phyloP scores from a whole-genome alignment of 2,797 vertebrate genomes.

The Morelia viridis region DNA sequence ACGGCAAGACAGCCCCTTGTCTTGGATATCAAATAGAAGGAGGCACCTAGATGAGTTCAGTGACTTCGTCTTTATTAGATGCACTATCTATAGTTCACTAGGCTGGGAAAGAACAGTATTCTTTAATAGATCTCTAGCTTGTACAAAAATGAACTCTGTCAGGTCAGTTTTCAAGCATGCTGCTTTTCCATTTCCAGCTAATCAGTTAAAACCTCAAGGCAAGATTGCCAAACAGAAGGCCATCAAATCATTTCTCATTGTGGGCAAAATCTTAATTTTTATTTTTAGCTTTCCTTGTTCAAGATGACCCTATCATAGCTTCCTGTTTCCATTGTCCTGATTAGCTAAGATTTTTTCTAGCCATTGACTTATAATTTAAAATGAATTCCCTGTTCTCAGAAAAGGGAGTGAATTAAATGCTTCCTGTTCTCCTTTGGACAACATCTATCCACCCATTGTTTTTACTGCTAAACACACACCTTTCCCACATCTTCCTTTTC shows the following conservation, averaged over 20 bases:
- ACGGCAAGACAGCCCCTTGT: neutral
- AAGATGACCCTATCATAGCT: neutral
- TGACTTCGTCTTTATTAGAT: neutral
- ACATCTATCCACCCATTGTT: neutral
- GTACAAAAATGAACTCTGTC: neutral
- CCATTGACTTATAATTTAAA: neutral
- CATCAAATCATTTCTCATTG: neutral
- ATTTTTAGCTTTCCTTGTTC: neutral
- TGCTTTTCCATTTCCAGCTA: neutral
- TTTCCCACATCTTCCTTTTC: neutral
- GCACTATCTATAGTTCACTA: neutral
- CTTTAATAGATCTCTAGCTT: neutral
- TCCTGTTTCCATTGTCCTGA: neutral
- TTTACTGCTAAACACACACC: neutral
- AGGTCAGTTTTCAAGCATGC: neutral
- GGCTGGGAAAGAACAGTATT: neutral
- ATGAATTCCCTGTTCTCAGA: neutral
- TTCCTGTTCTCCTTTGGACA: neutral
- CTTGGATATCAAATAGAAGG: neutral
- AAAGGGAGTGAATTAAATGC: neutral
- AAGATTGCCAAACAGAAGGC: neutral
- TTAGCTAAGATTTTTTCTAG: neutral
- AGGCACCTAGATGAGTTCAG: neutral
- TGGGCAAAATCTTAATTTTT: neutral
- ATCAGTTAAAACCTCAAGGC: neutral